A percentile compares a stretch with the other conserved stretches of the same genome.
These are phyloP conservation scores for Mythimna pallens DNA, from an alignment of 2,888 invertebrate species.

Conservation along the genomic window DNA sequence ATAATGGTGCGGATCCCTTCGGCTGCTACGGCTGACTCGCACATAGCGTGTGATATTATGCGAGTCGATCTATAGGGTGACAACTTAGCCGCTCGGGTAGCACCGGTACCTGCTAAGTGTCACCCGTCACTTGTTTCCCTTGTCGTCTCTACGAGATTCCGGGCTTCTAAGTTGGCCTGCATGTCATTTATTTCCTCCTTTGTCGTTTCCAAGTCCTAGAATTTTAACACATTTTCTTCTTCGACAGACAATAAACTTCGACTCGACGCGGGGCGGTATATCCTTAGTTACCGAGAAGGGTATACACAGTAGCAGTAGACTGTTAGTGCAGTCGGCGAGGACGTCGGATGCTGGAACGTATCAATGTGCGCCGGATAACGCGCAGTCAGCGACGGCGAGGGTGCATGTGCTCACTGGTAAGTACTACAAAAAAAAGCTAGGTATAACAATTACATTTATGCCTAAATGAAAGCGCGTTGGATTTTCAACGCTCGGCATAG, in stretches of 20 bases:
- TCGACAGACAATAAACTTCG: constrained; percentile 95
- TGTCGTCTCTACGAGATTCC: not conserved
- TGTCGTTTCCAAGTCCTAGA: not conserved
- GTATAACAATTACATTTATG: too few relatives aligned
- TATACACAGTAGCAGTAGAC: constrained; percentile 94
- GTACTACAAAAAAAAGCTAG: constrained; percentile 56
- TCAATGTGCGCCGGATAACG: constrained; percentile 96
- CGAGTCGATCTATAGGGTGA: not conserved
- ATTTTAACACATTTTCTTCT: constrained; percentile 31
- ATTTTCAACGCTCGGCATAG: too few relatives aligned
- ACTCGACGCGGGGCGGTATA: constrained; percentile 96
- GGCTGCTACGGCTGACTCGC: too few relatives aligned
- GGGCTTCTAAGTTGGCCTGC: not conserved
- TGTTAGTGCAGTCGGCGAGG: constrained; percentile 95
- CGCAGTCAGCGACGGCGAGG: constrained; percentile 94
- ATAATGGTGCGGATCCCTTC: too few relatives aligned
- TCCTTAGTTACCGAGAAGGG: constrained; percentile 97
- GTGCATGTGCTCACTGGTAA: constrained; percentile 97
- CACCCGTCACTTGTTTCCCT: constrained; percentile 21
- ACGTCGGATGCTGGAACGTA: constrained; percentile 95
- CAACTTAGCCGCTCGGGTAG: not conserved
- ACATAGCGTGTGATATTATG: too few relatives aligned
- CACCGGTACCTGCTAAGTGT: not conserved
- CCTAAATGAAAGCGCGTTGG: too few relatives aligned
- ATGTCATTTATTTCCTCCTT: not conserved